phyloP scores from a whole-genome alignment of 1,140 invertebrate species.

The Caenorhabditis remanei region DNA sequence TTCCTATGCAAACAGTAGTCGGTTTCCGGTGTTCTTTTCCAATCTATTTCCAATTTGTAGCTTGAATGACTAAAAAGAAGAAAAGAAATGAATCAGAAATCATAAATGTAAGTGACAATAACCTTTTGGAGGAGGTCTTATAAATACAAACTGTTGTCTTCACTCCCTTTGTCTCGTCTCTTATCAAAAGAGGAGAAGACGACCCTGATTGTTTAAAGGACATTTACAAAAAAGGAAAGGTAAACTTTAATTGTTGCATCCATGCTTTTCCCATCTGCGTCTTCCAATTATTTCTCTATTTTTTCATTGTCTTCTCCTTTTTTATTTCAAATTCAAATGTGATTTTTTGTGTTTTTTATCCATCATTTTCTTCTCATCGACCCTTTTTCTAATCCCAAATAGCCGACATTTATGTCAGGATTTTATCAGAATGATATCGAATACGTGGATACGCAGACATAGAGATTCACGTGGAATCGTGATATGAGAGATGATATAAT shows the following conservation, averaged over 20 bases:
- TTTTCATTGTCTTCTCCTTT: not conserved
- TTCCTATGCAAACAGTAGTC: not conserved
- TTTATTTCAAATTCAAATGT: not conserved
- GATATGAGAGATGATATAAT: not conserved
- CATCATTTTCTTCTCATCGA: not conserved
- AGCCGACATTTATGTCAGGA: constrained; percentile 1
- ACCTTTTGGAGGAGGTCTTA: not conserved
- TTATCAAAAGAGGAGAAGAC: constrained; percentile 7
- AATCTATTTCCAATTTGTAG: not conserved
- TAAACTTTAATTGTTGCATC: not conserved
- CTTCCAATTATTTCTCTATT: not conserved
- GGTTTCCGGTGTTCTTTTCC: not conserved
- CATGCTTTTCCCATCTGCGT: not conserved
- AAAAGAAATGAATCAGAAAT: not conserved
- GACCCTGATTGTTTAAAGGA: not conserved
- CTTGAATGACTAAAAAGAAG: not conserved
- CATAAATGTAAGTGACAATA: not conserved
- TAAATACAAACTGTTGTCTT: not conserved
- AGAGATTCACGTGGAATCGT: not conserved
- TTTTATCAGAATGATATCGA: not conserved
- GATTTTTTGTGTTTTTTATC: not conserved
- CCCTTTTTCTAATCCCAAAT: constrained; percentile 1
- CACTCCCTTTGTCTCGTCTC: constrained; percentile 22
- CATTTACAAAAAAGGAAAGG: not conserved
- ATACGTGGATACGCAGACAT: not conserved